These are phyloP conservation scores for Synergus japonicus DNA, from an alignment of 2,888 invertebrate species.

Conservation along the genomic window DNA sequence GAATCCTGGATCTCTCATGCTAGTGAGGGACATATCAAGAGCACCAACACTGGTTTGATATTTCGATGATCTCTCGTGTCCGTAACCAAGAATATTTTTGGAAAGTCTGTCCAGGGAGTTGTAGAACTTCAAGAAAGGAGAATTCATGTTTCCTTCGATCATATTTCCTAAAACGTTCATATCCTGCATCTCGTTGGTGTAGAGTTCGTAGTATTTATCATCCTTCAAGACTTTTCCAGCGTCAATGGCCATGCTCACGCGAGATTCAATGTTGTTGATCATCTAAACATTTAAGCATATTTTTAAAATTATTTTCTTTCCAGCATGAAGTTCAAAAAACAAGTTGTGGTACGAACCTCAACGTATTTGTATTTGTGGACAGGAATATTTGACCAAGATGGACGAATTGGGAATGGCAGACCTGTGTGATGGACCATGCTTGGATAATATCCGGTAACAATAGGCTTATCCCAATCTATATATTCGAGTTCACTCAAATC, in stretches of 20 bases:
- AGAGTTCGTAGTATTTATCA: constrained; percentile 42
- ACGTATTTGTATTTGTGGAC: constrained; percentile 57
- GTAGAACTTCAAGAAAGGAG: constrained; percentile 76
- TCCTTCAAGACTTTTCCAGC: constrained; percentile 56
- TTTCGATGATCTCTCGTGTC: constrained; percentile 67
- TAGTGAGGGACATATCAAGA: constrained; percentile 82
- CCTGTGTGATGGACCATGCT: constrained; percentile 82
- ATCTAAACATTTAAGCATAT: constrained; percentile 53
- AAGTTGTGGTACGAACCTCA: constrained; percentile 51
- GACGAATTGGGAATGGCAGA: constrained; percentile 77
- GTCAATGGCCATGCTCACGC: constrained; percentile 68
- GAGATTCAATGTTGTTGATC: constrained; percentile 61
- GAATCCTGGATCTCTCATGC: constrained; percentile 84
- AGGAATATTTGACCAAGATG: constrained; percentile 56
- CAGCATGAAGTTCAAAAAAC: background rate
- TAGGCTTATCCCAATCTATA: constrained; percentile 79
- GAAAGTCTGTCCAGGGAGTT: constrained; percentile 80
- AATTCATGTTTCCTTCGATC: constrained; percentile 78
- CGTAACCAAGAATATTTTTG: constrained; percentile 76
- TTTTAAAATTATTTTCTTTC: background rate
- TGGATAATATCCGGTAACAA: constrained; percentile 81
- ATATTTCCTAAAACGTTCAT: constrained; percentile 80
- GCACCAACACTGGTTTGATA: constrained; percentile 79
- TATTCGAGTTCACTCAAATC: constrained; percentile 81
- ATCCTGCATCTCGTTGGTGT: constrained; percentile 73